A percentile compares a stretch with the other conserved stretches of the same genome.
phyloP scores from a whole-genome alignment of 2,113 vertebrate genomes.

The Chionodraco myersi region DNA sequence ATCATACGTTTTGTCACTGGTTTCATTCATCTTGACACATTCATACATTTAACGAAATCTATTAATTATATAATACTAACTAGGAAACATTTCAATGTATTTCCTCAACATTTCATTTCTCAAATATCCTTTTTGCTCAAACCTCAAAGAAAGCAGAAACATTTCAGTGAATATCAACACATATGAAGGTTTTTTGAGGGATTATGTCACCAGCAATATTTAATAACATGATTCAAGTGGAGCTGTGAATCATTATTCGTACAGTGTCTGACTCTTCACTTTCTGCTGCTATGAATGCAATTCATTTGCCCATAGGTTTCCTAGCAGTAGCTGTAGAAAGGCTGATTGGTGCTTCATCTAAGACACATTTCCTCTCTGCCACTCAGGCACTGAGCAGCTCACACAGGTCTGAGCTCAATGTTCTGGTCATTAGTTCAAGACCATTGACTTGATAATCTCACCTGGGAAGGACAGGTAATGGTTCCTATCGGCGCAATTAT shows the following conservation, averaged over 20 bases:
- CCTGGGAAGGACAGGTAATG: conserved; percentile 82
- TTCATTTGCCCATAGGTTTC: conserved; percentile 31
- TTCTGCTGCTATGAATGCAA: conserved; percentile 11
- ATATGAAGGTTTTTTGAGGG: background rate
- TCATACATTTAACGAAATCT: too few relatives aligned
- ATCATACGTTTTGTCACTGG: too few relatives aligned
- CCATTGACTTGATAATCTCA: conserved; percentile 82
- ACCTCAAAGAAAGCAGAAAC: background rate
- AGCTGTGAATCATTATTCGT: conserved; percentile 1
- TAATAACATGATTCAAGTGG: conserved; percentile 6
- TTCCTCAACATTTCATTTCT: background rate
- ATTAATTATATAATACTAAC: too few relatives aligned
- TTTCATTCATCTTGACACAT: too few relatives aligned
- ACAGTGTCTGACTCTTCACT: conserved; percentile 17
- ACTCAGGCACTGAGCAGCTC: conserved; percentile 56
- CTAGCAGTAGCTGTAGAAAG: conserved; percentile 23
- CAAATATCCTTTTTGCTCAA: background rate
- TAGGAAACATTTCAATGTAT: background rate
- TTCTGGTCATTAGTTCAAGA: conserved; percentile 82
- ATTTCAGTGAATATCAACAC: background rate
- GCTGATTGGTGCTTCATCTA: conserved; percentile 50
- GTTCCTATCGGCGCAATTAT: conserved; percentile 77
- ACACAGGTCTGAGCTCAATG: conserved; percentile 66
- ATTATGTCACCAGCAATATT: conserved; percentile 12
- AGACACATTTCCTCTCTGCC: conserved; percentile 40